phyloP scores from a whole-genome alignment of 2,113 vertebrate species.

The Bambusicola thoracicus region DNA sequence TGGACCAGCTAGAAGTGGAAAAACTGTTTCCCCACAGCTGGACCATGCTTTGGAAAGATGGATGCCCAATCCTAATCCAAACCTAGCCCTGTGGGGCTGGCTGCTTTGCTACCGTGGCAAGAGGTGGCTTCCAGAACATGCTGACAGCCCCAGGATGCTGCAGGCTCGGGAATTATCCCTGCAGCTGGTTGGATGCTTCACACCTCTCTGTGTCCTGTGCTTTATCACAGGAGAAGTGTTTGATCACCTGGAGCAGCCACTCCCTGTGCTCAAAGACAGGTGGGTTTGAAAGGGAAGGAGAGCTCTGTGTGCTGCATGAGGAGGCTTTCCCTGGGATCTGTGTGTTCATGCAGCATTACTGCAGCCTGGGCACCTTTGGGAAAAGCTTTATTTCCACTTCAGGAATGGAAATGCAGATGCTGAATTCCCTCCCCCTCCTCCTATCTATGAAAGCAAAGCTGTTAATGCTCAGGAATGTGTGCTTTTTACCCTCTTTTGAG shows the following conservation, averaged over 20 bases:
- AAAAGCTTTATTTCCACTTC: background rate
- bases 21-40: background rate
- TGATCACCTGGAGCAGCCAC: background rate
- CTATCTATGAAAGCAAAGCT: background rate
- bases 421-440: background rate
- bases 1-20: background rate
- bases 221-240: background rate
- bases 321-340: background rate
- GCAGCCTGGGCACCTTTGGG: background rate
- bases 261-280: background rate
- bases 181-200: background rate
- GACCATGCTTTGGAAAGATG: background rate
- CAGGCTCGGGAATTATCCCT: background rate
- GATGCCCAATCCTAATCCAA: background rate
- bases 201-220: background rate
- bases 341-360: background rate
- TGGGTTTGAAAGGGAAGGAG: background rate
- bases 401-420: background rate
- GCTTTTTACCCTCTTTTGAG: background rate
- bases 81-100: background rate
- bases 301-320: background rate
- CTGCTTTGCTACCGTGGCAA: background rate
- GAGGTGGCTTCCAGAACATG: background rate
- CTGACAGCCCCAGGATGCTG: background rate
- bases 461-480: background rate